Evolutionary conservation across 2,113 vertebrate species (phyloP), one percentile per base, ranked within the genome.

Genomic region (Callocephalon fimbriatum): DNA sequence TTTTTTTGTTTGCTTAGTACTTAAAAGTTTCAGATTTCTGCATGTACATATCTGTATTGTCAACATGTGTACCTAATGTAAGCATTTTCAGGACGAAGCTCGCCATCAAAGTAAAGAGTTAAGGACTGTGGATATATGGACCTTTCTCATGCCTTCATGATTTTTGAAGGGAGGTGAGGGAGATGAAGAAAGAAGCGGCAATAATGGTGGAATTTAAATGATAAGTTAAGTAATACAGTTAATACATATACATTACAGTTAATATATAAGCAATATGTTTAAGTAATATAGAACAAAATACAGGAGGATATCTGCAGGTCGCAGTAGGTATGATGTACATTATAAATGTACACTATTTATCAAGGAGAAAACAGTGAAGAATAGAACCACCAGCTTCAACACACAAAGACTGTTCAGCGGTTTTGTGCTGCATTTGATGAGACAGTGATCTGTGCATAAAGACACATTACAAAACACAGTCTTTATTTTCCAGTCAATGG

Each of bases 261-360:
- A 58, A 58, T 58, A 58, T 15, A 23, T 23, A 58, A 35, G 32
- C 10, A 58, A 15, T 58, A 58, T 2, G 6, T 13, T 22, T 35
- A 15, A 58, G 56, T 20, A 78, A 74, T 0, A 45, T 10, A 59
- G 11, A 53, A 71, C 1, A 2, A 70, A 56, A 86, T 6, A 53
- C 15, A 45, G 12, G 19, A 59, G 4, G 2, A 0, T 12, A 48
- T 63, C 42, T 67, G 35, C 32, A 47, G 15, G 32, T 38, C 8
- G 31, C 50, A 66, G 31, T 15, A 29, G 2, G 10, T 17, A 40
- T 22, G 6, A 35, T 6, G 22, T 12, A 44, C 7, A 1, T 19
- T 35, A 0, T 5, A 83, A 20, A 5, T 1, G 3, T n/a, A 56
- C 4, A 0, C 8, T 44, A 17, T 0, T 74, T 48, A 42, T 35